Percentiles rank a stretch among this genome's conserved stretches.
Conservation (phyloP, 2,113 vertebrate genomes). For the Amia ocellicauda region DNA sequence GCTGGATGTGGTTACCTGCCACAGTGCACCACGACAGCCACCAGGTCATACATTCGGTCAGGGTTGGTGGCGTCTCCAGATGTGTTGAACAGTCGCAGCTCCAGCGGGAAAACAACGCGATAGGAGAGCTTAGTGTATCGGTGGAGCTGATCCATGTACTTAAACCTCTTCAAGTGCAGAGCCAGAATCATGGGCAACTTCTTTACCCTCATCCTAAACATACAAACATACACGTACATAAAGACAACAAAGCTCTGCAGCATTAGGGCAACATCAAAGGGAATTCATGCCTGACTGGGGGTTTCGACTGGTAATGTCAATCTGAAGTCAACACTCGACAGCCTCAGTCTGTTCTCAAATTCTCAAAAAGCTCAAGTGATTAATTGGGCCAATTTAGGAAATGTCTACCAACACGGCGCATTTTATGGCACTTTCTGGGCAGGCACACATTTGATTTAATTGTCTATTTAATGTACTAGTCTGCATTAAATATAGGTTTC, state of each 20-base stretch:
- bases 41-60: constrained; percentile 86
- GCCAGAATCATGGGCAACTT: constrained; percentile 91
- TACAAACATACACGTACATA: neutral
- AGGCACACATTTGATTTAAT: no score
- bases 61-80: constrained; percentile 90
- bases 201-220: constrained; percentile 82
- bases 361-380: no score
- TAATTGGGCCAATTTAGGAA: no score
- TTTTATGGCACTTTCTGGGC: no score
- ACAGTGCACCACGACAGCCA: constrained; percentile 89
- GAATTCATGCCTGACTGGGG: no score
- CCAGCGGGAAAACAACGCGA: constrained; percentile 87
- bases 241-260: neutral
- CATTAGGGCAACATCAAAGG: no score
- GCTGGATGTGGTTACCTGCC: constrained; percentile 81
- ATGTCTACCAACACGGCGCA: no score
- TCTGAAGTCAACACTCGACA: no score
- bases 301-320: no score
- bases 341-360: no score
- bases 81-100: constrained; percentile 90
- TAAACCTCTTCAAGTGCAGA: constrained; percentile 88
- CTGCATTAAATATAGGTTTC: no score
- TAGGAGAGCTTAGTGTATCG: constrained; percentile 92
- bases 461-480: no score
- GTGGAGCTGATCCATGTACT: constrained; percentile 94